Base-by-base conservation (phyloP, 2,888 invertebrate genomes). In the Heteromurus nitidus region DNA sequence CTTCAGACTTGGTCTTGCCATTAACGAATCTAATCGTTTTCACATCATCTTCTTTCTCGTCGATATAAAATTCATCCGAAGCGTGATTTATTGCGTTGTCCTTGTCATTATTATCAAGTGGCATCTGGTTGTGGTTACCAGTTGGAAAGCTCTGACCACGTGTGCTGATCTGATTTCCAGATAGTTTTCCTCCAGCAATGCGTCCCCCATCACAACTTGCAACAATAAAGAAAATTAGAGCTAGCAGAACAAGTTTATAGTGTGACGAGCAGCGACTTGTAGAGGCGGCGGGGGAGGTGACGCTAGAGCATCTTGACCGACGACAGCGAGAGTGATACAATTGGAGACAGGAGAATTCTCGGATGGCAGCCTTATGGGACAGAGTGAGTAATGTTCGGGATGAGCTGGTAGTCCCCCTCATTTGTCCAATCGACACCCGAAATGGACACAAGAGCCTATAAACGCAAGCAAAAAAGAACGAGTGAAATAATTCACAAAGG, bases 381-480 rank as follows among this genome's bases (percentile, higher is more conserved):
- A 18, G 22, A 18, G 36, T 82, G 82, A 82, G 50, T 62, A 82
- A 82, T 82, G 82, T 67, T 28, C 44, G 60, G 72, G 82, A 82
- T 82, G 76, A 72, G 42, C 58, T 9, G 44, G 65, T 76, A 82
- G 82, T 65, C 82, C 67, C 72, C 42, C 67, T 75, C 82, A 82
- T 82, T 82, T 82, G 64, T 82, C 65, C 76, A 55, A 75, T 80
- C 80, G 80, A 80, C 80, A 80, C 80, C 68, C 60, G 53, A 31
- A 58, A 58, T 72, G 80, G 70, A 69, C 70, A 64, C 64, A 58
- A 24, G 72, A 70, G 50, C 50, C 79, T 58, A 31, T 26, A 73
- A 22, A 67, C 44, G 47, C 28, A 16, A 20, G 55, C 47, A 72
- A 31, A 62, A 58, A 67, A 76, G n/a, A 31, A 68, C 64, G 3